Evolutionary conservation across 1,140 invertebrate genomes (phyloP).

Genomic region (Papilio machaon): DNA sequence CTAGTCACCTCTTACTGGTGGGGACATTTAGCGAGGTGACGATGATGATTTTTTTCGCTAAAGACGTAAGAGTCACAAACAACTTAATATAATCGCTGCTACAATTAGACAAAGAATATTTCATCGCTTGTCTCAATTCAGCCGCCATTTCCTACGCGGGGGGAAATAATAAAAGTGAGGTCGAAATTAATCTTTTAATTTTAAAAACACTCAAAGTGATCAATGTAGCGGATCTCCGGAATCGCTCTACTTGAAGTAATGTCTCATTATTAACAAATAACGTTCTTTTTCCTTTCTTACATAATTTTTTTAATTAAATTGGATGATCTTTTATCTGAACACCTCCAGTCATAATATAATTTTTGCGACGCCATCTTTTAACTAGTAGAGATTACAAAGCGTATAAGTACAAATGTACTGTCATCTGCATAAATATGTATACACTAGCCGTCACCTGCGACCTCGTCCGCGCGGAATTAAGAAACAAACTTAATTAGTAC

Average conservation of each 20-base stretch:
- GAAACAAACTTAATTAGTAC: no score
- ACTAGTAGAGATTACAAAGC: no score
- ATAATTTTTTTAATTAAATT: neutral
- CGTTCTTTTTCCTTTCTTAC: neutral
- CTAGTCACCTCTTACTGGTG: no score
- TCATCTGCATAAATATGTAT: no score
- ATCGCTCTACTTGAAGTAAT: conserved; percentile 1
- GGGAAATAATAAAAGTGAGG: neutral
- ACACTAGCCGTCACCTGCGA: no score
- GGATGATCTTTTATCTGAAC: neutral
- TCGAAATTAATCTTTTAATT: conserved; percentile 15
- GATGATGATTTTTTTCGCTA: no score
- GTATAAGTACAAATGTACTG: no score
- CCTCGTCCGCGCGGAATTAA: no score
- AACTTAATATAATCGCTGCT: no score
- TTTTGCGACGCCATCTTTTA: no score
- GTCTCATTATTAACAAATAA: neutral
- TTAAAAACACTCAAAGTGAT: conserved; percentile 5
- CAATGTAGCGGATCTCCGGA: conserved; percentile 10
- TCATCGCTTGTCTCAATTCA: neutral
- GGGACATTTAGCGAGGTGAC: no score
- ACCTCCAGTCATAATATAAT: neutral
- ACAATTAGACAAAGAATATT: neutral
- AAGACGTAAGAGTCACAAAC: no score
- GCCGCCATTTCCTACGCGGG: neutral